Base-by-base conservation (phyloP, 2,888 invertebrate species). In the Lamellibrachia satsuma region DNA sequence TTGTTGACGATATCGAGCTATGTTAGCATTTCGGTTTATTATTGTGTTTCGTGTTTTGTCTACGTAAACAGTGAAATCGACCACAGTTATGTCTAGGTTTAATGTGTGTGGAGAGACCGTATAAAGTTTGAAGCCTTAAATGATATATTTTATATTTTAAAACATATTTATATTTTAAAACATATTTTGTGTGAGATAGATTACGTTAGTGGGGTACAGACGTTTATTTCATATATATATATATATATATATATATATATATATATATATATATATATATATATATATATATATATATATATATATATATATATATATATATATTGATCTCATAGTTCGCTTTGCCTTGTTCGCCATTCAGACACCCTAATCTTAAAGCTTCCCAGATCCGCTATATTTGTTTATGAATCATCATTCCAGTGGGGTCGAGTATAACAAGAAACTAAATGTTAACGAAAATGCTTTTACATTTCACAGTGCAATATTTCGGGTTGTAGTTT, bases 401-500 rank as follows among this genome's bases (percentile, higher is more conserved):
- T 75, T 75, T 75, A 15, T 75, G 75, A 75, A 15, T n/a, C 75
- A 75, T n/a, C 75, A 75, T 75, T 75, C 75, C 75, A 75, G 75
- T n/a, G 15, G 39, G 75, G 75, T 75, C 75, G n/a, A n/a, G 2
- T 22, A 11, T 11, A 75, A 4, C 6, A 75, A 75, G 75, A 75
- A 75, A 75, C 75, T 22, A 75, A 15, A 75, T 6, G 75, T 39
- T 39, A 39, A 39, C 39, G 39, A 39, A 39, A 39, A 39, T 39
- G 39, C 39, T 39, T 39, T 39, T 39, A 75, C 4, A 22, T 75
- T 75, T 3, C n/a, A 75, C n/a, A 75, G 15, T n/a, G 75, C 22
- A 75, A 22, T 22, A 75, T 22, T 75, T 75, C 75, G 7, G 4
- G 0, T 75, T 22, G 15, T 22, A 15, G 3, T 22, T 75, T 75